A percentile compares a stretch with the other conserved stretches of the same genome.
Evolutionary conservation across 2,113 vertebrate genomes (phyloP).

Genomic region (Salvator merianae): DNA sequence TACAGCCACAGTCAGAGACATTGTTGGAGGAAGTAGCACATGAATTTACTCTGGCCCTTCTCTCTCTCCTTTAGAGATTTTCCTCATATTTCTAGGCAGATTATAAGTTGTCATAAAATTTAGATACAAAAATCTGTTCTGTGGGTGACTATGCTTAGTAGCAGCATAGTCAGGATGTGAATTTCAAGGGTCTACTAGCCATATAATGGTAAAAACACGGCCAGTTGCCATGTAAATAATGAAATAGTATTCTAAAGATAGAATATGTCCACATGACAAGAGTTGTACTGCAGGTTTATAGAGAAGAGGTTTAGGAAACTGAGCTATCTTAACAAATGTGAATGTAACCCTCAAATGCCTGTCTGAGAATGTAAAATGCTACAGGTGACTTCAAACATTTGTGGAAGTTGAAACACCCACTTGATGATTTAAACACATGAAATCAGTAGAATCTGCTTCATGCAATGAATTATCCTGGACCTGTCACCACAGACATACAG

Average conservation of each 20-base stretch:
- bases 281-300: neutral
- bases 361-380: constrained; percentile 3
- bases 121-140: neutral
- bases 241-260: constrained; percentile 29
- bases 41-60: neutral
- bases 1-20: too few species aligned
- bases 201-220: neutral
- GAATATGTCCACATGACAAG: constrained; percentile 17
- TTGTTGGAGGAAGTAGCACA: neutral
- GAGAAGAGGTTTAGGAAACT: neutral
- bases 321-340: neutral
- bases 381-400: neutral
- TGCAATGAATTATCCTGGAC: neutral
- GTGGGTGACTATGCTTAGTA: neutral
- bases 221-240: constrained; percentile 3
- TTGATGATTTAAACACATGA: neutral
- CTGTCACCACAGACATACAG: too few species aligned
- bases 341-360: neutral
- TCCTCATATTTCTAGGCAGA: neutral
- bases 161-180: neutral
- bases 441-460: neutral
- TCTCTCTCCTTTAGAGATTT: neutral
- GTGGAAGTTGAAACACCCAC: neutral
- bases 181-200: neutral
- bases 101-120: neutral